These are phyloP conservation scores for Dexiosoma caninum DNA, from an alignment of 2,888 invertebrate genomes.

Conservation along the genomic window DNA sequence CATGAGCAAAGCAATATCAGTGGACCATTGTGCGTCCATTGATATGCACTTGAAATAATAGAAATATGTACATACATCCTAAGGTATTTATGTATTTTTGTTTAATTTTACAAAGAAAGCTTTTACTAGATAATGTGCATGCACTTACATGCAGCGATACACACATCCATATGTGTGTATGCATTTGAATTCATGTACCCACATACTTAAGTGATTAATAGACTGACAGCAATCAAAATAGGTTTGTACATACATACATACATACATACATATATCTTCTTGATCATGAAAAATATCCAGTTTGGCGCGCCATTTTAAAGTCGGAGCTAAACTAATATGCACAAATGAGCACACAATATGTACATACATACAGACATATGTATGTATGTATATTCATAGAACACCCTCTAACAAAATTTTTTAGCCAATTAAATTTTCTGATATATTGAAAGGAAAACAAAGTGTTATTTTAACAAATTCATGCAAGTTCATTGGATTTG, in stretches of 20 bases:
- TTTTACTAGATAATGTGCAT: constrained; percentile 1
- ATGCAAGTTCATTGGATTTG: too few relatives aligned
- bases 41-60: background rate
- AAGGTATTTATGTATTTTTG: background rate
- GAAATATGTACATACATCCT: background rate
- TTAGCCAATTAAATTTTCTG: too few relatives aligned
- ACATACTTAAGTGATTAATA: background rate
- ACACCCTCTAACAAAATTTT: too few relatives aligned
- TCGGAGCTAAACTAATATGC: background rate
- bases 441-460: background rate
- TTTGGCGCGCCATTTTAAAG: background rate
- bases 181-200: background rate
- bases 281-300: constrained; percentile 28
- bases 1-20: background rate
- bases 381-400: too few relatives aligned
- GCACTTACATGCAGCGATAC: background rate
- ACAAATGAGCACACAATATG: too few relatives aligned
- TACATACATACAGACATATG: background rate
- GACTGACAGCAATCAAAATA: background rate
- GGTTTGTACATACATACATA: too few relatives aligned
- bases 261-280: background rate
- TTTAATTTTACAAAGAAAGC: background rate
- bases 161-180: background rate
- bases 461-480: too few relatives aligned
- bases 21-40: constrained; percentile 3